Evolutionary conservation across 2,888 invertebrate genomes (phyloP).

Genomic region (Ennomos erosarius): DNA sequence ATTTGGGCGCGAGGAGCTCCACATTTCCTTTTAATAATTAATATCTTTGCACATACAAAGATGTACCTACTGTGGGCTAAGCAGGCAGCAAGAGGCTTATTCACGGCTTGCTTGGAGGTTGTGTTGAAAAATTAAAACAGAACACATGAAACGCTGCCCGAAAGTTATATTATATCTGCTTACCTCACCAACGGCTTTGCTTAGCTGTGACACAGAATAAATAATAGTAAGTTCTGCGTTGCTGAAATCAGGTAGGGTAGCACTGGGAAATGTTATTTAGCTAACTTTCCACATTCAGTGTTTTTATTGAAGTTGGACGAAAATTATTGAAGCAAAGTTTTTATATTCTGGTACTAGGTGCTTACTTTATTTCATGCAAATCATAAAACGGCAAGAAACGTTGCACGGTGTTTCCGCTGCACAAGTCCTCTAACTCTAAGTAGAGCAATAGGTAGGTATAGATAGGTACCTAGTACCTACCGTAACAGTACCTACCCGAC

Average conservation of each 20-base stretch:
- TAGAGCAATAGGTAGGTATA: too few relatives aligned
- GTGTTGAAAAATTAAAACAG: conserved; percentile 46
- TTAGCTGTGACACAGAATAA: conserved; percentile 19
- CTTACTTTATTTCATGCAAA: conserved; percentile 6
- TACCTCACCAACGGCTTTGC: conserved; percentile 9
- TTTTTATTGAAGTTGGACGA: conserved; percentile 30
- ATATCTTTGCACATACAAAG: conserved; percentile 72
- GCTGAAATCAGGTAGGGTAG: too few relatives aligned
- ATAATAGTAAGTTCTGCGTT: too few relatives aligned
- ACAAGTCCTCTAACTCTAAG: too few relatives aligned
- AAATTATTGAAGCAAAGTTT: conserved; percentile 28
- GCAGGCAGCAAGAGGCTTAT: conserved; percentile 12
- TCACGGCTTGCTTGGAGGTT: conserved; percentile 33
- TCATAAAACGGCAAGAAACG: neutral
- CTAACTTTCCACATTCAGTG: conserved; percentile 35
- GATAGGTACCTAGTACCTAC: too few relatives aligned
- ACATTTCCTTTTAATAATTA: conserved; percentile 68
- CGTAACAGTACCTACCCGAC: too few relatives aligned
- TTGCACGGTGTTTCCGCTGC: too few relatives aligned
- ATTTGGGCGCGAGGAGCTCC: conserved; percentile 55
- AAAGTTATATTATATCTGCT: conserved; percentile 28
- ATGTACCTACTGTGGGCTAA: conserved; percentile 12
- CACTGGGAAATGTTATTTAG: conserved; percentile 33
- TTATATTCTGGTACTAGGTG: conserved; percentile 9
- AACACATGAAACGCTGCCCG: conserved; percentile 37